Evolutionary conservation across 2,113 vertebrate genomes (phyloP).

Genomic region (Saccopteryx bilineata): DNA sequence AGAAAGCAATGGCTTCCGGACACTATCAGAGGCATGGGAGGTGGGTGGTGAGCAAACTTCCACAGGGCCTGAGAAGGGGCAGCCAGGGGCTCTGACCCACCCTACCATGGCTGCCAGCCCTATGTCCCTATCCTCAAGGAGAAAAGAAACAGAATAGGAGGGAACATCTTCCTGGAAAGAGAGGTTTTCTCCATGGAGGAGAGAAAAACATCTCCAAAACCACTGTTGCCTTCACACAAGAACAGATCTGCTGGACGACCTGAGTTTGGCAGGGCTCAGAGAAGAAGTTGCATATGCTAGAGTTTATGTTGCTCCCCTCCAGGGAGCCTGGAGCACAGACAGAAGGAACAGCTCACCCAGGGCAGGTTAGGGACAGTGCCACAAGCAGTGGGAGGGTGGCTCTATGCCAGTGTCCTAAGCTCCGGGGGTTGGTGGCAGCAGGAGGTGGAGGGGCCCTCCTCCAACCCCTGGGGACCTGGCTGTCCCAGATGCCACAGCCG

Average conservation of each 20-base stretch:
- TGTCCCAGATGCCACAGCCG: constrained; percentile 80
- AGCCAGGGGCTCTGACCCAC: not conserved
- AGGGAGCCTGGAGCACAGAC: constrained; percentile 30
- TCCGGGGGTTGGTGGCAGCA: constrained; percentile 54
- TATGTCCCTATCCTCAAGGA: not conserved
- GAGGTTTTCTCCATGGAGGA: not conserved
- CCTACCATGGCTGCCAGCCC: not conserved
- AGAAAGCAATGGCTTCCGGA: constrained; percentile 35
- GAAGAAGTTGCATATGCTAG: not conserved
- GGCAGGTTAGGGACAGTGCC: constrained; percentile 40
- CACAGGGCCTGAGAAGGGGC: not conserved
- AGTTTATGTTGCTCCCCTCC: not conserved
- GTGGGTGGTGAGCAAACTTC: not conserved
- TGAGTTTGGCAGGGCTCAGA: not conserved
- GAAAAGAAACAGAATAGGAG: not conserved
- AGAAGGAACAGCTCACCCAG: not conserved
- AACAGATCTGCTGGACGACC: not conserved
- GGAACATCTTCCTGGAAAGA: not conserved
- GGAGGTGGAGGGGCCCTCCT: not conserved
- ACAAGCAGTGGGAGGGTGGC: constrained; percentile 40
- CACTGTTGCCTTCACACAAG: not conserved
- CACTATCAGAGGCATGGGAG: not conserved
- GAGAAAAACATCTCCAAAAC: not conserved
- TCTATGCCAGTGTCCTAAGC: constrained; percentile 57
- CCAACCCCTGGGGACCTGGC: constrained; percentile 78